These are phyloP conservation scores for Mya arenaria DNA, from an alignment of 1,140 invertebrate genomes.

Conservation along the genomic window DNA sequence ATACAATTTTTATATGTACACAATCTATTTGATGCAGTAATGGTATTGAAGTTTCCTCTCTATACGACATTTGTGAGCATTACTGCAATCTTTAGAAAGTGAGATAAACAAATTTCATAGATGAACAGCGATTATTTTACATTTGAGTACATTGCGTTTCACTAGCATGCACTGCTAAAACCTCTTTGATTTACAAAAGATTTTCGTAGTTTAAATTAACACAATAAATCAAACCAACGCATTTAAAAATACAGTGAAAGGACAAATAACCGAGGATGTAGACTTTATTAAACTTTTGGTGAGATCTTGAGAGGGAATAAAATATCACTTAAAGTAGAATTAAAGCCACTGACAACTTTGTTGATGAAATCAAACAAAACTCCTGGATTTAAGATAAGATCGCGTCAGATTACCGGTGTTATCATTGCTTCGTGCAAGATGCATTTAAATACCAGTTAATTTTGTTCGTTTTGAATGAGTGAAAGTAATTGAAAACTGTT, in stretches of 20 bases:
- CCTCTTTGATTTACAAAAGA: neutral
- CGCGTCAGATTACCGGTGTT: neutral
- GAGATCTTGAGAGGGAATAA: neutral
- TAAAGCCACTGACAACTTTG: neutral
- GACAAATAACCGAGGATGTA: neutral
- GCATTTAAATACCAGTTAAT: neutral
- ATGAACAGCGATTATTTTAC: neutral
- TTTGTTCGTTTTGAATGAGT: neutral
- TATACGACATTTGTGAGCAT: neutral
- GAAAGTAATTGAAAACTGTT: slow-evolving; percentile 4
- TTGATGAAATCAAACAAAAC: neutral
- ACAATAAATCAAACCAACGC: neutral
- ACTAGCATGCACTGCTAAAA: neutral
- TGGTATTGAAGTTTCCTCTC: neutral
- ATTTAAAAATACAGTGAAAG: neutral
- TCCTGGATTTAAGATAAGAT: neutral
- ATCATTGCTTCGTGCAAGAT: neutral
- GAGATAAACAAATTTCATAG: neutral
- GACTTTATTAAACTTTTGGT: neutral
- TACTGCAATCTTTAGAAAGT: neutral
- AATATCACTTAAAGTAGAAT: neutral
- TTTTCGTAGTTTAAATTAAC: neutral
- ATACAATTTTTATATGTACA: neutral
- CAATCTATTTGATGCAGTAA: neutral
- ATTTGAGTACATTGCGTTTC: neutral